phyloP scores from a whole-genome alignment of 2,797 vertebrate species.

The Philypnodon macrostomus region DNA sequence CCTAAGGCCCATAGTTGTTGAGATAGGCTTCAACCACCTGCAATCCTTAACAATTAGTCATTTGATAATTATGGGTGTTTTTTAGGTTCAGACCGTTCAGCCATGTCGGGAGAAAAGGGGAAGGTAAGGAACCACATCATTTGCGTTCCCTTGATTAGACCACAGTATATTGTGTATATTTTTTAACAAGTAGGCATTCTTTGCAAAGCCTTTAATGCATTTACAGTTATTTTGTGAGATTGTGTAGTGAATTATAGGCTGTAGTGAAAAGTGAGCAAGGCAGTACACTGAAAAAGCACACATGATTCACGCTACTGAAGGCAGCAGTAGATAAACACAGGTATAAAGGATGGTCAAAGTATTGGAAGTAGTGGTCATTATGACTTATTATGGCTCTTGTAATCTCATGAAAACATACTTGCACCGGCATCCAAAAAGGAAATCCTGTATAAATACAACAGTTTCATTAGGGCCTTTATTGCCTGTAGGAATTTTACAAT shows the following conservation, averaged over 20 bases:
- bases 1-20: too few species aligned
- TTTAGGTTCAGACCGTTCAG: background rate
- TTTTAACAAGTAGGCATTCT: background rate
- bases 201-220: background rate
- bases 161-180: background rate
- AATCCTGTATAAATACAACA: constrained; percentile 60
- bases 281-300: background rate
- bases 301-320: too few species aligned
- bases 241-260: background rate
- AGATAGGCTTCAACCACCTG: too few species aligned
- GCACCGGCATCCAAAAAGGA: constrained; percentile 56
- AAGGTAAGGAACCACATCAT: constrained; percentile 83
- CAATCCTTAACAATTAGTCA: too few species aligned
- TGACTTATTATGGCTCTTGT: constrained; percentile 33
- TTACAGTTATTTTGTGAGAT: background rate
- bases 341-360: background rate
- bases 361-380: constrained; percentile 38
- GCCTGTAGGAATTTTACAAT: constrained; percentile 27
- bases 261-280: background rate
- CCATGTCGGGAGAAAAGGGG: constrained; percentile 82
- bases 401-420: constrained; percentile 48
- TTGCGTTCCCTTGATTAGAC: too few species aligned
- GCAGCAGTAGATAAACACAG: background rate
- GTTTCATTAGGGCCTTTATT: constrained; percentile 54
- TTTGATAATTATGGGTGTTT: background rate